Percentiles rank a stretch among this genome's conserved stretches.
phyloP scores from a whole-genome alignment of 2,113 vertebrate genomes.

The Panurus biarmicus region DNA sequence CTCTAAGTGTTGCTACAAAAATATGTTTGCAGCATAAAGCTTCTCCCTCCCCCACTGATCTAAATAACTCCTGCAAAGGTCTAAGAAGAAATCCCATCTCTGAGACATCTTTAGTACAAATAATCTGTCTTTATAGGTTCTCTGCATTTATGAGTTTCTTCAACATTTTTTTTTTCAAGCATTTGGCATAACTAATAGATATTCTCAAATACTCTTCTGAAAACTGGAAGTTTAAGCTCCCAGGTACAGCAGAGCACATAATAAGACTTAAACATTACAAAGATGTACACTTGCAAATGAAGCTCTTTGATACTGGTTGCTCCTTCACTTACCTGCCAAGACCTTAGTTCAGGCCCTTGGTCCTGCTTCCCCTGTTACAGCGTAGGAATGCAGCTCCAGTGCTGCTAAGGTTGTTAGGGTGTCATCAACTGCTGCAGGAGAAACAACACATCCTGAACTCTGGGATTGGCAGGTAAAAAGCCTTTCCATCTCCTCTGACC shows the following conservation, averaged over 20 bases:
- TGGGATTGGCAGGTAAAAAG: constrained; percentile 64
- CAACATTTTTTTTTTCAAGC: not conserved
- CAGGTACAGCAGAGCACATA: constrained; percentile 43
- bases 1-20: not conserved
- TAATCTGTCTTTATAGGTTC: not conserved
- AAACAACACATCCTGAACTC: constrained; percentile 69
- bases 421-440: constrained; percentile 67
- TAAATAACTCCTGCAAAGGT: not conserved
- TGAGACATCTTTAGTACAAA: not conserved
- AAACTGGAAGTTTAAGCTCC: constrained; percentile 3
- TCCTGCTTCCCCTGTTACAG: constrained; percentile 67
- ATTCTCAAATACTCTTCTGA: not conserved
- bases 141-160: not conserved
- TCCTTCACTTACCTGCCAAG: constrained; percentile 67
- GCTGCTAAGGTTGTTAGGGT: constrained; percentile 66
- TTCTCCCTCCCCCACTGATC: not conserved
- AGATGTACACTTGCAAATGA: constrained; percentile 44
- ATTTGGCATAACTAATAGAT: not conserved
- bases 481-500: constrained; percentile 35
- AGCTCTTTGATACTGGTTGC: constrained; percentile 47
- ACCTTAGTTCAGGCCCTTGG: constrained; percentile 68
- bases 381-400: constrained; percentile 66
- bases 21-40: not conserved
- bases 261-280: constrained; percentile 62
- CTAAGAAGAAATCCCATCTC: not conserved